Conservation (phyloP, 2,888 invertebrate species). For the Luperina testacea region DNA sequence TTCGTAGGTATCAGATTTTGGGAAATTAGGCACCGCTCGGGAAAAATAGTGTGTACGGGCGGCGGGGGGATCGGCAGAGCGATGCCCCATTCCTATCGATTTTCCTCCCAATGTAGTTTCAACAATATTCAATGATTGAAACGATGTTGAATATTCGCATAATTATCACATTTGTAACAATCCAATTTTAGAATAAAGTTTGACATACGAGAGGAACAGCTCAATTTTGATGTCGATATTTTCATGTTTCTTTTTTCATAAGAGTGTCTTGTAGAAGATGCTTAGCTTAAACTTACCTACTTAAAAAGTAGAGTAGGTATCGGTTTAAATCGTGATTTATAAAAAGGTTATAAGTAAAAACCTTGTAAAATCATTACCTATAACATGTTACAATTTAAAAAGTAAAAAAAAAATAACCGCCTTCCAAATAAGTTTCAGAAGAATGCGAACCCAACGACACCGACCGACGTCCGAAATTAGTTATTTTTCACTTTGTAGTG, state of each 20-base stretch:
- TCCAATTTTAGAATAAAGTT: not conserved
- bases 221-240: not conserved
- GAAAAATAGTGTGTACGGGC: not conserved
- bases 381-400: not conserved
- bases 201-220: not conserved
- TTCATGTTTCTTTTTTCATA: not conserved
- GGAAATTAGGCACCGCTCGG: not conserved
- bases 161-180: not conserved
- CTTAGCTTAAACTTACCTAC: too few relatives aligned
- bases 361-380: not conserved
- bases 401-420: too few relatives aligned
- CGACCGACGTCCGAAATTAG: too few relatives aligned
- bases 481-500: too few relatives aligned
- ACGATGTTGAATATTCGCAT: not conserved
- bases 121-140: conserved; percentile 10
- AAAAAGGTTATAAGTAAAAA: not conserved
- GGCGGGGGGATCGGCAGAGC: not conserved
- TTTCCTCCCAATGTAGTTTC: not conserved
- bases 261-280: not conserved
- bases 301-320: not conserved
- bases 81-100: conserved; percentile 20
- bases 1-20: not conserved
- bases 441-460: too few relatives aligned
- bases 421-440: too few relatives aligned
- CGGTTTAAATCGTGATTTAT: not conserved